These are phyloP conservation scores for Lathronympha strigana DNA, from an alignment of 2,888 invertebrate species.

Conservation along the genomic window DNA sequence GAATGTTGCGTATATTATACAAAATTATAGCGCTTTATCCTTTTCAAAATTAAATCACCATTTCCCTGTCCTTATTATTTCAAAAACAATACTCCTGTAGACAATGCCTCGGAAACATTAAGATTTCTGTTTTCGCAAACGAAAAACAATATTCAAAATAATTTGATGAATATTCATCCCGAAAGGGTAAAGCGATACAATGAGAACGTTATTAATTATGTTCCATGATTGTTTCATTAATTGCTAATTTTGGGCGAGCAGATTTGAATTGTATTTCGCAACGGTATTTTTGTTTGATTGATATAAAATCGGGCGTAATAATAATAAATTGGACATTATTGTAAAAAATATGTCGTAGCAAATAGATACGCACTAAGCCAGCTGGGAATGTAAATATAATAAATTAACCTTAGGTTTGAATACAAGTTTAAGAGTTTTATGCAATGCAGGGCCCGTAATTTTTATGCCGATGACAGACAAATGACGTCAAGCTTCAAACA, in stretches of 20 bases:
- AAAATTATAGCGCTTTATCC: not conserved
- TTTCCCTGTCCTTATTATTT: constrained; percentile 22
- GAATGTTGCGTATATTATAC: too few relatives aligned
- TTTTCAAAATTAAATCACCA: constrained; percentile 13
- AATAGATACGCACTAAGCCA: too few relatives aligned
- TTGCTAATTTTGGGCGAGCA: constrained; percentile 33
- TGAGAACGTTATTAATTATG: constrained; percentile 43
- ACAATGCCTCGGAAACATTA: constrained; percentile 32
- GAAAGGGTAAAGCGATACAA: constrained; percentile 37
- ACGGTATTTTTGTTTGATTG: constrained; percentile 7
- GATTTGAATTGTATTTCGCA: constrained; percentile 30
- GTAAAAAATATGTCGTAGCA: too few relatives aligned
- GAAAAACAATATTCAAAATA: constrained; percentile 52
- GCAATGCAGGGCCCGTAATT: too few relatives aligned
- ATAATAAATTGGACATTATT: too few relatives aligned
- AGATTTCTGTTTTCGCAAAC: constrained; percentile 43
- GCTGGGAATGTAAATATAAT: too few relatives aligned
- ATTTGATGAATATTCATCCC: constrained; percentile 62
- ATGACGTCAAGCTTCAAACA: too few relatives aligned
- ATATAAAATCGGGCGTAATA: too few relatives aligned
- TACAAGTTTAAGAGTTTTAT: too few relatives aligned
- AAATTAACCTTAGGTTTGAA: too few relatives aligned
- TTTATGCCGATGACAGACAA: too few relatives aligned
- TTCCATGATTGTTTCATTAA: constrained; percentile 39
- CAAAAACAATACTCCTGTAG: constrained; percentile 30